Percentiles rank a stretch among this genome's conserved stretches.
Evolutionary conservation across 2,113 vertebrate genomes (phyloP).

Genomic region (Odobenus rosmarus): DNA sequence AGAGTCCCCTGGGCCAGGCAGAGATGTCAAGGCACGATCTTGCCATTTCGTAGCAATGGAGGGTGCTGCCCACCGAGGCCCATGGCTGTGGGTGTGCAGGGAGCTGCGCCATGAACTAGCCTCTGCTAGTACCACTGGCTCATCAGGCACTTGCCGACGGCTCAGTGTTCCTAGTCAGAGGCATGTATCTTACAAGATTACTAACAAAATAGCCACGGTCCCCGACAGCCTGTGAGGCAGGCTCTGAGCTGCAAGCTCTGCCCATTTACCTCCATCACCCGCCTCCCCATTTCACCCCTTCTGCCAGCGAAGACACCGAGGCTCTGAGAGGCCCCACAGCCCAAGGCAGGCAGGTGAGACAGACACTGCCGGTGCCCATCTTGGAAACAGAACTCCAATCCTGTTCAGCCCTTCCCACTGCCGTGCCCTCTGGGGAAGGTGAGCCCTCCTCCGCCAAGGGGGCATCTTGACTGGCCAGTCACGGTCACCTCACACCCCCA

Average conservation of each 20-base stretch:
- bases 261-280: not conserved
- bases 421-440: not conserved
- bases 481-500: too few species aligned
- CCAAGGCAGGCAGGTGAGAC: fast-evolving
- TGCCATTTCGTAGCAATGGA: not conserved
- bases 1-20: not conserved
- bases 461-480: not conserved
- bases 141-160: fast-evolving
- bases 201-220: fast-evolving
- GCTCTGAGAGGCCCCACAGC: not conserved
- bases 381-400: not conserved
- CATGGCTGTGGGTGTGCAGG: fast-evolving
- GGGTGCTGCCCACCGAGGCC: not conserved
- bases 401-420: fast-evolving
- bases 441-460: not conserved
- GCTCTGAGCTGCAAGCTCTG: fast-evolving
- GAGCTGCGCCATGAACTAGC: not conserved
- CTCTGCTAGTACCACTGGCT: fast-evolving
- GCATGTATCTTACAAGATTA: not conserved
- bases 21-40: not conserved
- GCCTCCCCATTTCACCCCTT: fast-evolving
- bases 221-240: not conserved
- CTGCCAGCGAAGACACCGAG: not conserved
- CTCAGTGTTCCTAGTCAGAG: not conserved
- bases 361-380: fast-evolving